Evolutionary conservation across 2,888 invertebrate species (phyloP).

Genomic region (Pyrgus malvae): DNA sequence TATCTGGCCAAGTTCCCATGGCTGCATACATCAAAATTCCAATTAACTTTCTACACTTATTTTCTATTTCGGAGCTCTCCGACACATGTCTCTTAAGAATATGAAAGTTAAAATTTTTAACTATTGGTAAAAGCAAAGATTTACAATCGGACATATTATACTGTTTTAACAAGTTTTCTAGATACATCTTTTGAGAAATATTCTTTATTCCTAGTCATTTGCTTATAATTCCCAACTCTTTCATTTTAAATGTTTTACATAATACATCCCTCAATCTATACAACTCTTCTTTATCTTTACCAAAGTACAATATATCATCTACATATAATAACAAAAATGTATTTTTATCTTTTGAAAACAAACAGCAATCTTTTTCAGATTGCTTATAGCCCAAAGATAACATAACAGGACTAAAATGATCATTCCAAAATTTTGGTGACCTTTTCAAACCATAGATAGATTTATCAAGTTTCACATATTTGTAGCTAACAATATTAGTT

Average conservation of each 20-base stretch:
- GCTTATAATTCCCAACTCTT: background rate
- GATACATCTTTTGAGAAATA: background rate
- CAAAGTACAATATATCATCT: background rate
- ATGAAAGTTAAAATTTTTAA: background rate
- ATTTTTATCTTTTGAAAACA: background rate
- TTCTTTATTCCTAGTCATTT: background rate
- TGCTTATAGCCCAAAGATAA: background rate
- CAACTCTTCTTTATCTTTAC: background rate
- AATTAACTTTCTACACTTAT: background rate
- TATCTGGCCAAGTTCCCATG: background rate
- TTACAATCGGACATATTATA: background rate
- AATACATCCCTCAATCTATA: background rate
- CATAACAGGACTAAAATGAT: background rate
- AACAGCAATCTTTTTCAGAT: background rate
- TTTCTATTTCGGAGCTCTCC: background rate
- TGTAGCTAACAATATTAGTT: background rate
- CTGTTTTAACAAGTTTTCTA: background rate
- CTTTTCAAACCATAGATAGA: conserved; percentile 13
- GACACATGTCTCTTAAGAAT: background rate
- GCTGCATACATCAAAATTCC: background rate
- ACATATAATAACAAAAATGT: background rate
- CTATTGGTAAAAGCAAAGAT: background rate
- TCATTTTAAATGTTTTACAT: background rate
- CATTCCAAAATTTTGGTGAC: conserved; percentile 12
- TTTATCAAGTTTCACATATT: conserved; percentile 7